These are phyloP conservation scores for Liolophura sinensis DNA, from an alignment of 1,140 invertebrate genomes.

Conservation along the genomic window DNA sequence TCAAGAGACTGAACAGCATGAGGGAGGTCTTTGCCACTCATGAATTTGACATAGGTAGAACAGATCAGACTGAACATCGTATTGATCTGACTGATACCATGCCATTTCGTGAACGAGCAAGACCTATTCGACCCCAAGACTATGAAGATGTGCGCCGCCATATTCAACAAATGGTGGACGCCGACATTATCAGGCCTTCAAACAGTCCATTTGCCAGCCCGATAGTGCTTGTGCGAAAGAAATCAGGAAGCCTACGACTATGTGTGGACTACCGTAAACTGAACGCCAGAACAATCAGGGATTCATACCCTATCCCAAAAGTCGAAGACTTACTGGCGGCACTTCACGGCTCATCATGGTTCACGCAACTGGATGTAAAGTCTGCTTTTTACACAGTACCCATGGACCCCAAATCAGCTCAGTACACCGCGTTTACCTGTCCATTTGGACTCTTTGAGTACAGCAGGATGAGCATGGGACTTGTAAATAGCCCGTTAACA, in stretches of 20 bases:
- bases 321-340: constrained; percentile 58
- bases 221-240: constrained; percentile 60
- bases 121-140: background rate
- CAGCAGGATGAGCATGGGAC: constrained; percentile 26
- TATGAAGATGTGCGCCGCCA: constrained; percentile 10
- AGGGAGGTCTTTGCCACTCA: constrained; percentile 2
- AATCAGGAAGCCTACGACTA: constrained; percentile 55
- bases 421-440: constrained; percentile 25
- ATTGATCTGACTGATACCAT: constrained; percentile 2
- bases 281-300: constrained; percentile 55
- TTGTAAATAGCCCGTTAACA: constrained; percentile 28
- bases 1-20: no score
- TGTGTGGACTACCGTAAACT: constrained; percentile 60
- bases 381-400: constrained; percentile 61
- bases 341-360: constrained; percentile 49
- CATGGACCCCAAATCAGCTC: constrained; percentile 32
- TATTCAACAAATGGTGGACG: constrained; percentile 19
- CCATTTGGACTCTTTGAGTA: constrained; percentile 27
- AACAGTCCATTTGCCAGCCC: constrained; percentile 34
- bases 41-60: constrained; percentile 8
- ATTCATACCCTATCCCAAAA: constrained; percentile 62
- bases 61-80: background rate
- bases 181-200: constrained; percentile 31
- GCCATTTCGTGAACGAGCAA: background rate
- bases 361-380: constrained; percentile 59